Evolutionary conservation across 2,113 vertebrate species (phyloP).

Genomic region (Gymnarchus niloticus): DNA sequence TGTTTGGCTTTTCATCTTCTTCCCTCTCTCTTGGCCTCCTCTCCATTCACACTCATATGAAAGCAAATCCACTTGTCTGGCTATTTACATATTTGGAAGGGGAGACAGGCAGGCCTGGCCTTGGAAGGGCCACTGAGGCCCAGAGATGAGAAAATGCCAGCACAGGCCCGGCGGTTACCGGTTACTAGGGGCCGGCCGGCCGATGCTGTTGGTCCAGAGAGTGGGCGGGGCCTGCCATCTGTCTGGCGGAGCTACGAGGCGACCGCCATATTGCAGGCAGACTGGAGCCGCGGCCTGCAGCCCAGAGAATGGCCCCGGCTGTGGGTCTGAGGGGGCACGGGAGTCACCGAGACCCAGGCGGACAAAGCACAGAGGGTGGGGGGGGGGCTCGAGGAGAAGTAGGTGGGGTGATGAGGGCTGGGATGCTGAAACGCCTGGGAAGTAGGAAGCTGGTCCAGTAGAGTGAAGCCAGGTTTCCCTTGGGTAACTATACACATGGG

Average conservation of each 20-base stretch:
- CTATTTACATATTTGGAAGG: constrained; percentile 58
- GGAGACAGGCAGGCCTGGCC: constrained; percentile 28
- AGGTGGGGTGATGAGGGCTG: neutral
- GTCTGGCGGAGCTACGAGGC: constrained; percentile 53
- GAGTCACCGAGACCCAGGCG: constrained; percentile 12
- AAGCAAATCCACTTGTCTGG: constrained; percentile 53
- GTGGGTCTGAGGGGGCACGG: constrained; percentile 32
- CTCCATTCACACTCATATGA: constrained; percentile 57
- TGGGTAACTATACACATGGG: neutral
- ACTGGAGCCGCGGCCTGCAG: constrained; percentile 53
- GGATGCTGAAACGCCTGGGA: neutral
- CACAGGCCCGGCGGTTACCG: constrained; percentile 66
- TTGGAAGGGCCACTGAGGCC: constrained; percentile 47
- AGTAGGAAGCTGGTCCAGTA: neutral
- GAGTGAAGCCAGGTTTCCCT: neutral
- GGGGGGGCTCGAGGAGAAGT: neutral
- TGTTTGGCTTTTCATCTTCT: neutral
- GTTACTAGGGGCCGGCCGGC: constrained; percentile 62
- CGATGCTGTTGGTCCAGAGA: constrained; percentile 56
- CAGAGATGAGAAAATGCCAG: constrained; percentile 61
- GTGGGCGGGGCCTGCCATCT: constrained; percentile 60
- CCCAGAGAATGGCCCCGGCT: constrained; percentile 52
- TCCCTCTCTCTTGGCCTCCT: constrained; percentile 11
- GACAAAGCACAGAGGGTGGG: neutral
- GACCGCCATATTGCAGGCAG: constrained; percentile 58